These are phyloP conservation scores for Macroramphosus scolopax DNA, from an alignment of 2,797 vertebrate genomes.

Conservation along the genomic window DNA sequence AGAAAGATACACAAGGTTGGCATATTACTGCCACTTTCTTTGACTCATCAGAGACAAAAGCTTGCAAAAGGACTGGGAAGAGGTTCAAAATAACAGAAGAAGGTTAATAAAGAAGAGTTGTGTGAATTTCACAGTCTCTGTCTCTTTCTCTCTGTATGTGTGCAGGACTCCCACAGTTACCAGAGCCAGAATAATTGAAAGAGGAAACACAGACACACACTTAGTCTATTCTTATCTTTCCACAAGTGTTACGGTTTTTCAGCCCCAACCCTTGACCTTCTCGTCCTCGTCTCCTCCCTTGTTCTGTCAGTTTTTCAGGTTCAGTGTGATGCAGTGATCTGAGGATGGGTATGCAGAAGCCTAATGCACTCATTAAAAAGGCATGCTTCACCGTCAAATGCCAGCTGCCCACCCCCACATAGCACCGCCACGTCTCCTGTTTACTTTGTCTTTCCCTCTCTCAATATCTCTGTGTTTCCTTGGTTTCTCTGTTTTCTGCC, in stretches of 20 bases:
- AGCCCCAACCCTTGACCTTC: slow-evolving; percentile 53
- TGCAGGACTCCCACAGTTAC: slow-evolving; percentile 14
- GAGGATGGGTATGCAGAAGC: slow-evolving; percentile 66
- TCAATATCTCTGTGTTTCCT: slow-evolving; percentile 49
- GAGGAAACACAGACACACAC: slow-evolving; percentile 36
- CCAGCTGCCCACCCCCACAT: slow-evolving; percentile 58
- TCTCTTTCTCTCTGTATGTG: slow-evolving; percentile 19
- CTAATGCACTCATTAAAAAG: slow-evolving; percentile 79
- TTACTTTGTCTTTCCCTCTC: slow-evolving; percentile 57
- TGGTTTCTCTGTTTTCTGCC: slow-evolving; percentile 47
- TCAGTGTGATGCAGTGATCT: slow-evolving; percentile 54
- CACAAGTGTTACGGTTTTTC: slow-evolving; percentile 38
- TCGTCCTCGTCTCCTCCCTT: slow-evolving; percentile 32
- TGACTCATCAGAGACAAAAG: slow-evolving; percentile 55
- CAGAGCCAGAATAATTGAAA: slow-evolving; percentile 36
- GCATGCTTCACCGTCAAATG: slow-evolving; percentile 77
- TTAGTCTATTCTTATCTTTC: slow-evolving; percentile 41
- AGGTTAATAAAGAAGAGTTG: slow-evolving; percentile 52
- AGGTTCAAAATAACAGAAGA: slow-evolving; percentile 55
- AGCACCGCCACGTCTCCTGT: slow-evolving; percentile 23
- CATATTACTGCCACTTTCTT: slow-evolving; percentile 52
- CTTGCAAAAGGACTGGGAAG: slow-evolving; percentile 33
- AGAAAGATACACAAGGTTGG: slow-evolving; percentile 54
- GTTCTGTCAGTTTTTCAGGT: slow-evolving; percentile 39
- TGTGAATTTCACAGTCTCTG: slow-evolving; percentile 26